phyloP scores from a whole-genome alignment of 2,797 vertebrate genomes.

The Enoplosus armatus region DNA sequence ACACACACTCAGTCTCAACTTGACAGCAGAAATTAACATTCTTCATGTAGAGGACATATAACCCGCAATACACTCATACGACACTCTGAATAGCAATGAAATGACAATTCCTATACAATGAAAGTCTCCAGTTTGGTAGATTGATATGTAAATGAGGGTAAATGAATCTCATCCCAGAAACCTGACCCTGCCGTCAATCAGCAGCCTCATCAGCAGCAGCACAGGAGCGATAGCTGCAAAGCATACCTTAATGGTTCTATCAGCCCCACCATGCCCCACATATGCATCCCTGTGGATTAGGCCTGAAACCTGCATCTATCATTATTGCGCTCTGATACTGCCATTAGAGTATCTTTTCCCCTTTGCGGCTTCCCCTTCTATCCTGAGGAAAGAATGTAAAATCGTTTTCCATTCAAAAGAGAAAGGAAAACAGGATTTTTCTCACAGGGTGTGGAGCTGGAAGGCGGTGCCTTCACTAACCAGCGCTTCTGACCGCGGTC shows the following conservation, averaged over 20 bases:
- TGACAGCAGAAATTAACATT: conserved; percentile 65
- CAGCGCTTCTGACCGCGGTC: conserved; percentile 26
- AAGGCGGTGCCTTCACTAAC: conserved; percentile 33
- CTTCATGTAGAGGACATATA: conserved; percentile 51
- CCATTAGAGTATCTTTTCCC: conserved; percentile 65
- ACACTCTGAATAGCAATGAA: conserved; percentile 61
- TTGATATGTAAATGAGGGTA: conserved; percentile 76
- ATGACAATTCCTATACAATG: conserved; percentile 69
- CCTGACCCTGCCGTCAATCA: conserved; percentile 76
- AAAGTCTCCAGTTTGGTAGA: conserved; percentile 51
- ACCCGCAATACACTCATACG: conserved; percentile 40
- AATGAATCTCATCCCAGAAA: conserved; percentile 69
- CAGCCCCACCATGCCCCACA: conserved; percentile 46
- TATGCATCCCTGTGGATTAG: conserved; percentile 58
- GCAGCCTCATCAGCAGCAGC: conserved; percentile 55
- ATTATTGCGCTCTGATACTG: conserved; percentile 67
- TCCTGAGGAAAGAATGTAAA: conserved; percentile 71
- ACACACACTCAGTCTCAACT: conserved; percentile 25
- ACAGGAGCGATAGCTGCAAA: conserved; percentile 31
- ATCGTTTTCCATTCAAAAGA: conserved; percentile 58
- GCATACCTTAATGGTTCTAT: conserved; percentile 55
- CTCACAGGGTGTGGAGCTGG: conserved; percentile 64
- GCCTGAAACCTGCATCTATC: conserved; percentile 70
- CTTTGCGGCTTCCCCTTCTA: conserved; percentile 44
- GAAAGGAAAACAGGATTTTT: conserved; percentile 56